Evolutionary conservation across 2,113 vertebrate genomes (phyloP).

Genomic region (Psammodynastes pulverulentus): DNA sequence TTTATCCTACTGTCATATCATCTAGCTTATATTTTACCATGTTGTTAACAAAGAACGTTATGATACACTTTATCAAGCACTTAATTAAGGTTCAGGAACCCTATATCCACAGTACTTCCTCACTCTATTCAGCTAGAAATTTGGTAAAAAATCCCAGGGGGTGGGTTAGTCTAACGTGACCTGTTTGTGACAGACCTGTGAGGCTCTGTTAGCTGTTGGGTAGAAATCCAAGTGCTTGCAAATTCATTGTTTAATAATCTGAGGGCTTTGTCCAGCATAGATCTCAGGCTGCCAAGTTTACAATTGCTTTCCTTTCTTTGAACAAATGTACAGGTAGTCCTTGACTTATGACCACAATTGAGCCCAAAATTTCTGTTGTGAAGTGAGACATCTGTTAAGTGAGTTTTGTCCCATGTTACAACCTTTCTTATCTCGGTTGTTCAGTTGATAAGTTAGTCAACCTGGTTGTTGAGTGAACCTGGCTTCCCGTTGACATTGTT

Average conservation of each 20-base stretch:
- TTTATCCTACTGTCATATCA: neutral
- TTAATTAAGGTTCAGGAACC: neutral
- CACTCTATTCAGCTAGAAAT: neutral
- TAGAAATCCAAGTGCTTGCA: neutral
- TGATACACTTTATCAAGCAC: neutral
- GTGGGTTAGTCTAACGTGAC: neutral
- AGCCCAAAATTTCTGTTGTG: too few species aligned
- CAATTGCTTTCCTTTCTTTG: neutral
- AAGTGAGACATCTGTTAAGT: too few species aligned
- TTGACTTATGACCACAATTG: too few species aligned
- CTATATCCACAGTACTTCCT: neutral
- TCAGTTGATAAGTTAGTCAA: too few species aligned
- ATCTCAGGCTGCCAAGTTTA: neutral
- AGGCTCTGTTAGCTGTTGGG: neutral
- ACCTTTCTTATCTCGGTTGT: too few species aligned
- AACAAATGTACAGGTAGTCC: neutral
- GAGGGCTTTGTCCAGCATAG: neutral
- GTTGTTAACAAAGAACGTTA: neutral
- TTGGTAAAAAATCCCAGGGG: neutral
- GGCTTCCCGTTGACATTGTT: too few species aligned
- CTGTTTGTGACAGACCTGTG: neutral
- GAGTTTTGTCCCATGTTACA: too few species aligned
- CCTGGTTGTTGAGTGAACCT: too few species aligned
- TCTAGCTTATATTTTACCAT: neutral
- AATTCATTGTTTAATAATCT: neutral